Base-by-base conservation (phyloP, 2,797 vertebrate species). In the Gambusia yucatana region DNA sequence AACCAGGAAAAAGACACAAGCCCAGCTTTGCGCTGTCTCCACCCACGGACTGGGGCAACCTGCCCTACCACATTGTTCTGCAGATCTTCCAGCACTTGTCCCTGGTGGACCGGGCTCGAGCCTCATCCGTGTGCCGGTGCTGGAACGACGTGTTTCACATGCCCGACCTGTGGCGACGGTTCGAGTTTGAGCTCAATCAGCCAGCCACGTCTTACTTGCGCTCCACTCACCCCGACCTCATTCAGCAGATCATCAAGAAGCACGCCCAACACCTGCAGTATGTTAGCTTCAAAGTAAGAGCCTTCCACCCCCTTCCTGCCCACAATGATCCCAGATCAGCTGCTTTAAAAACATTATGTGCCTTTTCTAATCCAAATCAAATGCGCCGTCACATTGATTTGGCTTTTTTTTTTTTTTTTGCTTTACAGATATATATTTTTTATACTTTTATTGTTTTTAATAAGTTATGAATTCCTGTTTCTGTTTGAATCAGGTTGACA, bases 231-330 rank as follows among this genome's bases (percentile, higher is more conserved):
- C 98, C 97, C 11, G 96, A 97, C 92, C 96, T 98, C 82, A 97
- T 98, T 87, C 97, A 97, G 92, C 97, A 98, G 94, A 97, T 98
- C 93, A 97, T 98, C 93, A 97, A 97, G 94, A 97, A 90, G 78
- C 97, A 98, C 0, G 96, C 96, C 30, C 93, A 97, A 71, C 97
- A 98, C 89, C 96, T 98, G 85, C 97, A 98, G 80, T 97, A 97
- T 7, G 96, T 98, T 85, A 98, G 97, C 90, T 97, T 98, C 93
- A 98, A 97, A 95, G 97, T 98, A 93, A 87, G 80, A 80, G 63
- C 74, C 73, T 70, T 3, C 50, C 73, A 78, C 50, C 65, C 77
- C 63, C 67, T 36, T 65, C 28, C 39, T 72, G n/a, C 55, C 77
- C n/a, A 25, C 25, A 55, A 70, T 79, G 85, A 87, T 82, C 76